Conservation (phyloP, 53 echinoderm and acorn worm species). For the Echinarachnius parma region DNA sequence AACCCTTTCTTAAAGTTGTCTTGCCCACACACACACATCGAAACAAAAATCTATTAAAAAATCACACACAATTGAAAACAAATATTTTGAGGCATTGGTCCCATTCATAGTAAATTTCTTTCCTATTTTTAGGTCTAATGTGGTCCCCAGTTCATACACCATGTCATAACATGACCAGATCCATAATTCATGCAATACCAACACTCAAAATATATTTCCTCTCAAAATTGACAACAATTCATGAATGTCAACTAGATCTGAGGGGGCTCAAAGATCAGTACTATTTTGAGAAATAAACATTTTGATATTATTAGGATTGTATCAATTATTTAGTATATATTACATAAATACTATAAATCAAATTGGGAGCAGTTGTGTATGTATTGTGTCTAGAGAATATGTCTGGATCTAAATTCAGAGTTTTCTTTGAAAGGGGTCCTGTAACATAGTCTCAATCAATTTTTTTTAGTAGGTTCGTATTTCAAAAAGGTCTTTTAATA, state of each 20-base stretch:
- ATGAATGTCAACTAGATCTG: constrained; percentile 20
- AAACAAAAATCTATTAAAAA: no score
- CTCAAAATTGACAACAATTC: constrained; percentile 43
- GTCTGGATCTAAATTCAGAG: constrained; percentile 33
- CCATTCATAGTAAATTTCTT: no score
- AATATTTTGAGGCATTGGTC: no score
- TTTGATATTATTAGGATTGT: constrained; percentile 20
- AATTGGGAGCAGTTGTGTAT: constrained; percentile 30
- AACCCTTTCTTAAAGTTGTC: no score
- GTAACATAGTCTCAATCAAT: no score
- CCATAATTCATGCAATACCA: constrained; percentile 44
- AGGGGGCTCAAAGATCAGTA: constrained; percentile 12
- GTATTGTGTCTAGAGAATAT: constrained; percentile 33
- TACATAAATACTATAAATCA: constrained; percentile 46
- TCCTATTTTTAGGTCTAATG: not conserved
- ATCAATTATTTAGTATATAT: constrained; percentile 36
- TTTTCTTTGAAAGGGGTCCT: no score
- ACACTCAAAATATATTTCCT: constrained; percentile 45
- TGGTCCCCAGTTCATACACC: constrained; percentile 8
- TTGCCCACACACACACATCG: no score
- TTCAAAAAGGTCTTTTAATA: no score
- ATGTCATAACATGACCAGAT: constrained; percentile 4
- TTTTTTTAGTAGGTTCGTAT: no score
- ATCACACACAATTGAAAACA: constrained; percentile 19
- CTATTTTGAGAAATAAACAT: constrained; percentile 22